Percentiles rank a stretch among this genome's conserved stretches.
These are phyloP conservation scores for Meloidogyne chitwoodi DNA, from an alignment of 1,140 invertebrate genomes.

Conservation along the genomic window DNA sequence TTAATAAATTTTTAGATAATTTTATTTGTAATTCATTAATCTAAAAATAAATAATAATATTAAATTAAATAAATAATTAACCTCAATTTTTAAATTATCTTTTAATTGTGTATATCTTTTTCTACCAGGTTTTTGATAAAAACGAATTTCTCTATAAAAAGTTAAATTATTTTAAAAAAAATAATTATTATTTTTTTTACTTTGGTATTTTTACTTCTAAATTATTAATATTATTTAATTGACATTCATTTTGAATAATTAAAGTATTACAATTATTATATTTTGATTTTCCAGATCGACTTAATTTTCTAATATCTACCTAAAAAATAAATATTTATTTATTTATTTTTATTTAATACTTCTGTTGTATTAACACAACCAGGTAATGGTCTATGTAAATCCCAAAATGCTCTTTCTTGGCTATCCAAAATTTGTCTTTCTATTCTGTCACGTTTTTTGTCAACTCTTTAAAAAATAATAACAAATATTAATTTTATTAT, in stretches of 20 bases:
- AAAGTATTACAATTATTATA: slow-evolving; percentile 40
- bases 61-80: slow-evolving; percentile 16
- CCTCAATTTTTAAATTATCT: slow-evolving; percentile 58
- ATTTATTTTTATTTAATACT: slow-evolving; percentile 65
- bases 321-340: slow-evolving; percentile 28
- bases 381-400: slow-evolving; percentile 92
- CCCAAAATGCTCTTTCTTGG: slow-evolving; percentile 98
- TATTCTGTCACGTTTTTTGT: slow-evolving; percentile 95
- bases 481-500: background rate
- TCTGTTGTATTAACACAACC: slow-evolving; percentile 98
- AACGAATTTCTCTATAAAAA: slow-evolving; percentile 32
- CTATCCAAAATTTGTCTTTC: slow-evolving; percentile 96
- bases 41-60: slow-evolving; percentile 39
- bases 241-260: background rate
- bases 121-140: slow-evolving; percentile 49
- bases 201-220: background rate
- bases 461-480: slow-evolving; percentile 72
- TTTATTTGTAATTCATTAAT: slow-evolving; percentile 68
- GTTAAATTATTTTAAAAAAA: background rate
- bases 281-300: slow-evolving; percentile 72
- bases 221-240: background rate
- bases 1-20: slow-evolving; percentile 82
- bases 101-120: slow-evolving; percentile 54
- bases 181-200: background rate
- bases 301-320: slow-evolving; percentile 71